Percentiles rank a stretch among this genome's conserved stretches.
Evolutionary conservation across 2,797 vertebrate species (phyloP).

Genomic region (Uromys caudimaculatus): DNA sequence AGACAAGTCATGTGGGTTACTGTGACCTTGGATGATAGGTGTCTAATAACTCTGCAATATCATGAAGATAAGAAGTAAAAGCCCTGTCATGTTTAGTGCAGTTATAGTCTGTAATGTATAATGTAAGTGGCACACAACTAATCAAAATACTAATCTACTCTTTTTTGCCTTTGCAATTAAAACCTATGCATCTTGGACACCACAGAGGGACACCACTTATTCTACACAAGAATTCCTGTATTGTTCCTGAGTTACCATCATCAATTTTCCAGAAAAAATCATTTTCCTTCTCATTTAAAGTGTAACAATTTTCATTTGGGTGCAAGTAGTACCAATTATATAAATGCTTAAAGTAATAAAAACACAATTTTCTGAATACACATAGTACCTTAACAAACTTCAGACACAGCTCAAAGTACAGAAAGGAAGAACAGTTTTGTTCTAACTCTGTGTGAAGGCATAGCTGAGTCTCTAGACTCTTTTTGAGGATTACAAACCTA

Average conservation of each 20-base stretch:
- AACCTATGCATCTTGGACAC: background rate
- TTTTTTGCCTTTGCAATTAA: background rate
- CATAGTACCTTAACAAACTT: background rate
- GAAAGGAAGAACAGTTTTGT: background rate
- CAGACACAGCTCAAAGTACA: background rate
- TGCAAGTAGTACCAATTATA: background rate
- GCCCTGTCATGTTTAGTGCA: background rate
- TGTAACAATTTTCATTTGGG: background rate
- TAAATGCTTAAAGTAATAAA: background rate
- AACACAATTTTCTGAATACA: background rate
- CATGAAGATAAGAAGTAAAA: background rate
- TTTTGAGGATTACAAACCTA: background rate
- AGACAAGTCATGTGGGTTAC: background rate
- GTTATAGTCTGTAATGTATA: background rate
- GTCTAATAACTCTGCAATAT: background rate
- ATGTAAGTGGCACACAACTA: background rate
- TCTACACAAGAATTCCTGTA: background rate
- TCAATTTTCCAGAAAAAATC: background rate
- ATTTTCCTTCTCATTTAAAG: background rate
- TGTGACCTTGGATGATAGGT: background rate
- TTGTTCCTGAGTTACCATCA: background rate
- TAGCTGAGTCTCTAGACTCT: background rate
- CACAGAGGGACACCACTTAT: background rate
- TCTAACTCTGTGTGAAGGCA: background rate
- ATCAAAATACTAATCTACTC: background rate